Base-by-base conservation (phyloP, 2,888 invertebrate species). In the Torymus texanus region DNA sequence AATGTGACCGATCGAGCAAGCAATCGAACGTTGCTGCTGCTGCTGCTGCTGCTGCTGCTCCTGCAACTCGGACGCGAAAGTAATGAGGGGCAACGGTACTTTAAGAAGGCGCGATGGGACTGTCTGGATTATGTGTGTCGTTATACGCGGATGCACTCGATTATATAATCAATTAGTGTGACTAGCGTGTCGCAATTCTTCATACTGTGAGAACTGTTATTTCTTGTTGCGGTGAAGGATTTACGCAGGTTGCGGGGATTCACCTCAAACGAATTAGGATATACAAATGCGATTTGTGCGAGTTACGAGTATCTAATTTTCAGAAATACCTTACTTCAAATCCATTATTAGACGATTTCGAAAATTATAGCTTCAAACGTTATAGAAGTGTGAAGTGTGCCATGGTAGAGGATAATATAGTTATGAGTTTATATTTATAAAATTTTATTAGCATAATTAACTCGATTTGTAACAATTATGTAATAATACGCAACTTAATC, bases 141-240 rank as follows among this genome's bases (percentile, higher is more conserved):
- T 66, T 59, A 41, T 41, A 55, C 66, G 75, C 63, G 71, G 53
- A 41, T 67, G 29, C 61, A 21, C 70, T 68, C 68, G 14, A 73
- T 24, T 55, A 74, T 41, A 41, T 78, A 56, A 79, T 79, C 75
- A 72, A 75, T 79, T 79, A 75, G 71, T 10, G 41, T 55, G 14
- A 65, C 24, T 55, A 51, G 21, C 67, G 55, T 62, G 55, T 68
- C 62, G 61, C 56, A 62, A n/a, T 56, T 56, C 41, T 63, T 56
- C 50, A 29, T 67, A 68, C 72, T 67, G 67, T 73, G 72, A 71
- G 24, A 68, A 67, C 58, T 41, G 41, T 41, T 41, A 41, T 41
- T 41, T 41, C 41, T 41, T 41, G 41, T 41, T 58, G n/a, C 58
- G 16, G 18, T 4, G n/a, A 18, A 18, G 16, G 18, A 58, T 58